Base-by-base conservation (phyloP, 2,113 vertebrate genomes). In the Ophiodon elongatus region DNA sequence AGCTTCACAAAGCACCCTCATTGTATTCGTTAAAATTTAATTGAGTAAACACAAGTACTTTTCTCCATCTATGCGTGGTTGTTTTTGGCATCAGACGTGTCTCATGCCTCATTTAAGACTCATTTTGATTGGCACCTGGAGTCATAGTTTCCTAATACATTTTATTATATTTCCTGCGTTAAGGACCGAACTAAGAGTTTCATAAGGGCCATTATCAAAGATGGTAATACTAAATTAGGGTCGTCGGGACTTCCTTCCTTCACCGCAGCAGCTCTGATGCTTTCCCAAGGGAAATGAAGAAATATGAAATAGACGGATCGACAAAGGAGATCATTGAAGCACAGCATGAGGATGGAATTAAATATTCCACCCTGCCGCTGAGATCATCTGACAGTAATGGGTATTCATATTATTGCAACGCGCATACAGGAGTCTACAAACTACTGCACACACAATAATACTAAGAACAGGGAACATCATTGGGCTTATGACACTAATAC, bases 1-100 rank as follows among this genome's bases (percentile, higher is more conserved):
- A 76, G 56, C 72, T 54, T 70, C 15, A 67, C 68, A 31, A 31
- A 75, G 72, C 59, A 57, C 80, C 75, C n/a, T 72, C 60, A 68
- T 52, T 71, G 62, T 76, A 41, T 87, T 82, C 29, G 33, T 91
- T 85, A 85, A 91, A 80, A 59, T 86, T 77, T 75, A 67, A 90
- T 80, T 33, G 63, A 52, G 25, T 66, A 56, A 88, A 81, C 81
- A 85, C 59, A 45, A 73, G 62, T 31, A 31, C 23, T 65, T 70
- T 47, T 41, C 25, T 23, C 19, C 13, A 3, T 68, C 64, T n/a
- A 11, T 21, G 27, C 33, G 5, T 25, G 19, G 43, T 60, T 74
- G 31, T 69, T 69, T 89, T 67, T 76, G 33, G 73, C 69, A 29
- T 76, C 68, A 52, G 17, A 43, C 14, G 23, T 80, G 79, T 82